Conservation (phyloP, 2,888 invertebrate species). For the Taenaris catops region DNA sequence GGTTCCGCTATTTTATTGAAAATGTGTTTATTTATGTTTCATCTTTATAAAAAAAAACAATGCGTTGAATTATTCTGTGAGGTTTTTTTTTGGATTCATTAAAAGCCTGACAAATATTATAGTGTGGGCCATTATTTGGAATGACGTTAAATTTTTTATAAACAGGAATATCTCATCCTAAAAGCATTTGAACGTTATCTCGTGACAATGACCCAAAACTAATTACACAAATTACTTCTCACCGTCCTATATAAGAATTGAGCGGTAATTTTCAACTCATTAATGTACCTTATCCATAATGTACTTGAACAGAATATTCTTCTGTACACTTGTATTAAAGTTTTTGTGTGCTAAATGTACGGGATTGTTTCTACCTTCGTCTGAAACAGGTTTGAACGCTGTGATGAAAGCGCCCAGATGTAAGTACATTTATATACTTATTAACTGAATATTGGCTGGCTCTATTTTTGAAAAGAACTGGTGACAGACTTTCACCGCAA, state of each 20-base stretch:
- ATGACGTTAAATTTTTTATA: slow-evolving; percentile 76
- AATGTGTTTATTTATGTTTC: no score
- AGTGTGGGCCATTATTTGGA: slow-evolving; percentile 78
- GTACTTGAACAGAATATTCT: slow-evolving; percentile 26
- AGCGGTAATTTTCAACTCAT: slow-evolving; percentile 3
- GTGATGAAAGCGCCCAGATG: slow-evolving; percentile 62
- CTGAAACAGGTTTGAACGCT: slow-evolving; percentile 42
- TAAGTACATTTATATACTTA: no score
- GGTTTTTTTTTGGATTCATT: no score
- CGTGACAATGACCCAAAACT: slow-evolving; percentile 53
- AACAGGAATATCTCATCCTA: slow-evolving; percentile 42
- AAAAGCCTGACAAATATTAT: no score
- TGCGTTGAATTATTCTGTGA: no score
- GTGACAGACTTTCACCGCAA: no score
- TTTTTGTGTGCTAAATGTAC: slow-evolving; percentile 16
- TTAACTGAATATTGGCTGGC: no score
- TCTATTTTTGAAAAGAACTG: no score
- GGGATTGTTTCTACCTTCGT: slow-evolving; percentile 39
- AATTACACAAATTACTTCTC: slow-evolving; percentile 16
- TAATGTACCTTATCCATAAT: slow-evolving; percentile 32
- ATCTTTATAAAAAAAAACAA: no score
- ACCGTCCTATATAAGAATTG: slow-evolving; percentile 9
- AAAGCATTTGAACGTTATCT: slow-evolving; percentile 34
- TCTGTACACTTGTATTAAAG: slow-evolving; percentile 26
- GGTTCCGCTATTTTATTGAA: slow-evolving; percentile 7